A percentile compares a stretch with the other conserved stretches of the same genome.
Evolutionary conservation across 2,113 vertebrate species (phyloP).

Genomic region (Apteryx mantelli): DNA sequence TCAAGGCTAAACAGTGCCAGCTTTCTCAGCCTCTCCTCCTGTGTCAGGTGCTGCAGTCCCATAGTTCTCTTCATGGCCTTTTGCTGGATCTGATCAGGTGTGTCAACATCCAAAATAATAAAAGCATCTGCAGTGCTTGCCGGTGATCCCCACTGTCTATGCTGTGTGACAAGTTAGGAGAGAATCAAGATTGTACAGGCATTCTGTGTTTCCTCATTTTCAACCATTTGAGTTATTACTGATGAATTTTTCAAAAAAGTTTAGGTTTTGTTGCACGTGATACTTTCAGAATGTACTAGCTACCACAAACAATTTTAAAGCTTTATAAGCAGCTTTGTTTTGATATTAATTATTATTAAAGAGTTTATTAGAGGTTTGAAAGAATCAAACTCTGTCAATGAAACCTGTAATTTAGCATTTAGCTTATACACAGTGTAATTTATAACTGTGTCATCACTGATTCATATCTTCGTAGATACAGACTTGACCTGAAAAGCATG

Average conservation of each 20-base stretch:
- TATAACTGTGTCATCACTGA: background rate
- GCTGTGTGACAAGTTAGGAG: background rate
- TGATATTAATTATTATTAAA: background rate
- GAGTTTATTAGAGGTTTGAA: background rate
- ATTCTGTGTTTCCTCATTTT: background rate
- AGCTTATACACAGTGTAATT: background rate
- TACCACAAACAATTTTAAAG: background rate
- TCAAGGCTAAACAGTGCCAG: background rate
- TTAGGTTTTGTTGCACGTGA: background rate
- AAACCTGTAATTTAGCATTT: background rate
- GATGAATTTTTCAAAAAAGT: background rate
- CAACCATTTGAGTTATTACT: background rate
- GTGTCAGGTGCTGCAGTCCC: background rate
- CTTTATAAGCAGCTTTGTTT: background rate
- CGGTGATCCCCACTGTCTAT: background rate
- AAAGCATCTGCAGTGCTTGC: background rate
- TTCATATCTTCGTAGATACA: background rate
- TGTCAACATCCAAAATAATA: background rate
- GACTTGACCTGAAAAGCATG: background rate
- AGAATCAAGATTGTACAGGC: background rate
- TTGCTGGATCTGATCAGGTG: background rate
- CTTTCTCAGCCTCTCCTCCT: background rate
- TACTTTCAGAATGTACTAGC: background rate
- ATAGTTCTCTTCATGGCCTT: background rate
- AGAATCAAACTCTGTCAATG: background rate